Evolutionary conservation across 2,797 vertebrate species (phyloP).

Genomic region (Carcharodon carcharias): DNA sequence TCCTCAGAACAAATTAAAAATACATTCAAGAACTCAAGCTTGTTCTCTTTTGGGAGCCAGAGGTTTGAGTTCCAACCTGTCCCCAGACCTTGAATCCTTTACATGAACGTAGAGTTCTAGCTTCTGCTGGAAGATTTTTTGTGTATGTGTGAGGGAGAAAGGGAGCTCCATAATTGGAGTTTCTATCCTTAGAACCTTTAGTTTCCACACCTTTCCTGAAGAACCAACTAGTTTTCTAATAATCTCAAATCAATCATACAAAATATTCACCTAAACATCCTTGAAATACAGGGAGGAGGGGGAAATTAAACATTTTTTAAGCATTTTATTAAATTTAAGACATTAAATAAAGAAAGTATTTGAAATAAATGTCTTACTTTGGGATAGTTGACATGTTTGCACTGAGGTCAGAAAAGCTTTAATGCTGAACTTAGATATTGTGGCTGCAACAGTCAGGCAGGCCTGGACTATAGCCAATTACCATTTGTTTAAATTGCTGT

Average conservation of each 20-base stretch:
- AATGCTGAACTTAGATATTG: background rate
- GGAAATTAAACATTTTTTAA: background rate
- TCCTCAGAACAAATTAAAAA: background rate
- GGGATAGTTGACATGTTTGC: background rate
- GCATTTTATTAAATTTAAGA: background rate
- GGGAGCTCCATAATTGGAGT: background rate
- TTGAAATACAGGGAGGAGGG: background rate
- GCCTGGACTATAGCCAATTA: background rate
- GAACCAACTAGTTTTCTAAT: background rate
- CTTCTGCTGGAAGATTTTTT: background rate
- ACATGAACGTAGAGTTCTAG: background rate
- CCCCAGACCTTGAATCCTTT: background rate
- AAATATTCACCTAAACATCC: background rate
- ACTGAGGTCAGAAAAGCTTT: background rate
- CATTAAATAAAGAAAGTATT: background rate
- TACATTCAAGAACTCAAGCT: background rate
- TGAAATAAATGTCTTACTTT: background rate
- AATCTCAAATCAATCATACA: background rate
- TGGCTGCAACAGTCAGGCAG: background rate
- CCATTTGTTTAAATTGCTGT: background rate
- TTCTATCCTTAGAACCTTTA: background rate
- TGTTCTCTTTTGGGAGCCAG: background rate
- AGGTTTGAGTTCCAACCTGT: background rate
- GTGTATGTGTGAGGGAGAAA: background rate
- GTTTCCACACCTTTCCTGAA: background rate